Conservation (phyloP, 2,888 invertebrate genomes). For the Orgyia antiqua region DNA sequence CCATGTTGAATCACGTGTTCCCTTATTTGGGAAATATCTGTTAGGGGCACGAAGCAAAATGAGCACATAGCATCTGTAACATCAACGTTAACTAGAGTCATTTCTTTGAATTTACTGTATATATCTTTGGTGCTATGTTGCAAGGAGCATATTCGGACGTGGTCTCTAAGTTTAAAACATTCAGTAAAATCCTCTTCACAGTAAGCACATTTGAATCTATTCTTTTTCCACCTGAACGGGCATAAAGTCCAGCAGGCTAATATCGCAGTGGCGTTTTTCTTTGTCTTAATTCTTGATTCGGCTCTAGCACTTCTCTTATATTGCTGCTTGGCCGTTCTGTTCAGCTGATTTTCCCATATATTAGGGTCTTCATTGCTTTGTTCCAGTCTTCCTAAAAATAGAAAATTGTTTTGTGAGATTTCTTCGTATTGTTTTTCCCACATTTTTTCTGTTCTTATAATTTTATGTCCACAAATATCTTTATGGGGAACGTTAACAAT, state of each 20-base stretch:
- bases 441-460: background rate
- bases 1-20: constrained; percentile 54
- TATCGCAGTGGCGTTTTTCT: constrained; percentile 57
- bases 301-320: constrained; percentile 58
- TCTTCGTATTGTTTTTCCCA: constrained; percentile 9
- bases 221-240: constrained; percentile 65
- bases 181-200: constrained; percentile 61
- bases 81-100: constrained; percentile 64
- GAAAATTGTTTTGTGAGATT: constrained; percentile 47
- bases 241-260: constrained; percentile 58
- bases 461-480: too few species aligned
- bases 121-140: constrained; percentile 53
- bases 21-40: constrained; percentile 43
- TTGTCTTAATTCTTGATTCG: constrained; percentile 55
- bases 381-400: constrained; percentile 64
- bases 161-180: constrained; percentile 44
- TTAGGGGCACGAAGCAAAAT: constrained; percentile 42
- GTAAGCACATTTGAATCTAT: constrained; percentile 62
- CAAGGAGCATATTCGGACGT: constrained; percentile 45
- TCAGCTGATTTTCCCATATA: constrained; percentile 22
- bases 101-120: constrained; percentile 65
- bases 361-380: constrained; percentile 38
- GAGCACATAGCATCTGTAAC: constrained; percentile 48
- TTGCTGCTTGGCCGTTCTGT: constrained; percentile 32
- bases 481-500: too few species aligned